Base-by-base conservation (phyloP, 2,797 vertebrate species). In the Decapterus maruadsi region DNA sequence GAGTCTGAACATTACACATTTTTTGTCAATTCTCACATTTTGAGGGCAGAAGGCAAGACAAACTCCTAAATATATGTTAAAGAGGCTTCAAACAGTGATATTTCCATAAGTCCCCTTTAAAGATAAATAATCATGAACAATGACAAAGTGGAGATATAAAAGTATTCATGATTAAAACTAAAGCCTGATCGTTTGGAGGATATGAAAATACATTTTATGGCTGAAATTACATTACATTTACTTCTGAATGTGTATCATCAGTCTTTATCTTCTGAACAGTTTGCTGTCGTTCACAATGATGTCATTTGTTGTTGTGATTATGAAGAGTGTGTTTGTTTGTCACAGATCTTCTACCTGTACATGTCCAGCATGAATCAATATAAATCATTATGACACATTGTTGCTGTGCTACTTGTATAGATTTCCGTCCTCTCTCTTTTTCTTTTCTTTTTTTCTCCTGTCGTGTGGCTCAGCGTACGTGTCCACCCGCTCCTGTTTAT, bases 361-460 rank as follows among this genome's bases (percentile, higher is more conserved):
- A 11, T 60, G 67, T 31, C 20, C 19, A 14, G 6, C 62, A 88
- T 84, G 74, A 90, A 85, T 87, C 88, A 84, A 7, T 65, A 88
- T 84, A 75, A 89, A 85, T 87, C 87, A 84, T 65, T 4, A 46
- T 81, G 80, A 77, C 82, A 72, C 19, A 57, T 74, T 26, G 48
- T 51, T 70, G 20, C 54, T 75, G 64, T 62, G 64, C 59, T 75
- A 36, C 74, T 77, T 8, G 20, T 59, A 29, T 46, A 12, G 11
- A 61, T 69, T 70, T 73, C 56, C 4, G 4, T 34, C 54, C 56
- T 76, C 20, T 38, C 48, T 73, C 50, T 68, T 61, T 26, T 40
- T 74, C 56, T 74, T 40, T 50, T 77, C 9, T 79, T 62, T 43
- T 76, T 26, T n/a, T n/a, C n/a, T n/a, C n/a, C 73, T 36, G 43